Evolutionary conservation across 2,888 invertebrate species (phyloP).

Genomic region (Agrotis puta): DNA sequence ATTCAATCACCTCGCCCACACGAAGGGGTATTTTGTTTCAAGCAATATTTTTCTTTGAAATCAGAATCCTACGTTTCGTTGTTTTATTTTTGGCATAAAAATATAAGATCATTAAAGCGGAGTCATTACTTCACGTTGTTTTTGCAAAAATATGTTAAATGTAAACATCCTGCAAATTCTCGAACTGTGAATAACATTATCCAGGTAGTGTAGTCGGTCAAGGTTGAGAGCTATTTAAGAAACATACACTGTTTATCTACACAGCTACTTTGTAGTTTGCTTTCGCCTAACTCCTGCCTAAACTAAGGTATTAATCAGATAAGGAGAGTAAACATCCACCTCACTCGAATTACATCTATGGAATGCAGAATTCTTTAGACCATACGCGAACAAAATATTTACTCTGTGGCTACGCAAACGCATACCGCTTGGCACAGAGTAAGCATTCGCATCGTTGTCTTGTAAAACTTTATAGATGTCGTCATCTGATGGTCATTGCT

Average conservation of each 20-base stretch:
- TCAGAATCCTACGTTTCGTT: conserved; percentile 10
- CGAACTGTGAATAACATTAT: conserved; percentile 75
- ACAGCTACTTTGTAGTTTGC: conserved; percentile 67
- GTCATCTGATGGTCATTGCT: conserved; percentile 71
- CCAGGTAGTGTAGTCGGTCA: conserved; percentile 81
- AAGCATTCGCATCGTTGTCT: conserved; percentile 52
- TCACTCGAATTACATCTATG: conserved; percentile 58
- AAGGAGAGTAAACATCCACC: conserved; percentile 67
- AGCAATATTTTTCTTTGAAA: conserved; percentile 28
- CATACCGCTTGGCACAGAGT: conserved; percentile 39
- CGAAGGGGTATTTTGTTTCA: conserved; percentile 33
- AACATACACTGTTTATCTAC: conserved; percentile 76
- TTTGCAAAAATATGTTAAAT: conserved; percentile 66
- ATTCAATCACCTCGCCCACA: conserved; percentile 40
- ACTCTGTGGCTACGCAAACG: conserved; percentile 39
- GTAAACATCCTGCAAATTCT: conserved; percentile 79
- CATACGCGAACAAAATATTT: conserved; percentile 66
- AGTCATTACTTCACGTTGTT: conserved; percentile 64
- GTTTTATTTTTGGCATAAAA: conserved; percentile 36
- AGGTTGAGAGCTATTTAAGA: conserved; percentile 76
- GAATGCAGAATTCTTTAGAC: conserved; percentile 64
- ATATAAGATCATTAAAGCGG: conserved; percentile 60
- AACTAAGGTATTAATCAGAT: conserved; percentile 69
- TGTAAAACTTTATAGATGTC: conserved; percentile 68
- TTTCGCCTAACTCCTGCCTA: conserved; percentile 62